These are phyloP conservation scores for Epirrhoe alternata DNA, from an alignment of 2,888 invertebrate genomes.

Conservation along the genomic window DNA sequence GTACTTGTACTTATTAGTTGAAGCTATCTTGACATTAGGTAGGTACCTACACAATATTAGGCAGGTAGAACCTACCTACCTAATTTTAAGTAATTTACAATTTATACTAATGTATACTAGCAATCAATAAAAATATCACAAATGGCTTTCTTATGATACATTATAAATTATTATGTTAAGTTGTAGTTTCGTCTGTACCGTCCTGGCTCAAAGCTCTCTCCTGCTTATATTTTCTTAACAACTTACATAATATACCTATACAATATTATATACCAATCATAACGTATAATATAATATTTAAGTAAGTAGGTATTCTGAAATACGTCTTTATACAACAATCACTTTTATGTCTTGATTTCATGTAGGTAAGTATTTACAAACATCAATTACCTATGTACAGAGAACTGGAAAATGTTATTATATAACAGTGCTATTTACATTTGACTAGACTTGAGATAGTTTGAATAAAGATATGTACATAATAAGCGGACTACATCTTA, in stretches of 20 bases:
- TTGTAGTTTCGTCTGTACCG: constrained; percentile 51
- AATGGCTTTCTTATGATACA: background rate
- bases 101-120: background rate
- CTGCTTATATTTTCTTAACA: constrained; percentile 48
- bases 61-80: background rate
- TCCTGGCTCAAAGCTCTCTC: constrained; percentile 74
- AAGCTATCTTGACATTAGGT: background rate
- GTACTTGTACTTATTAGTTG: too few relatives aligned
- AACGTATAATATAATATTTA: background rate
- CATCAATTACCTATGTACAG: constrained; percentile 24
- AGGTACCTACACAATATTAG: background rate
- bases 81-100: background rate
- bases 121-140: constrained; percentile 5
- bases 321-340: constrained; percentile 64
- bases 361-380: constrained; percentile 36
- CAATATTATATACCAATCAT: background rate
- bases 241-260: constrained; percentile 11
- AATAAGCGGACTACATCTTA: constrained; percentile 38
- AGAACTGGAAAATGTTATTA: constrained; percentile 29
- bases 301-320: constrained; percentile 45
- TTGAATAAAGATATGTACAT: constrained; percentile 37
- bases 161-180: background rate
- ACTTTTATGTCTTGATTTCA: constrained; percentile 45
- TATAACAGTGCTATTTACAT: constrained; percentile 31
- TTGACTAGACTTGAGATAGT: constrained; percentile 12